phyloP scores from a whole-genome alignment of 2,888 invertebrate genomes.

The Dermolepida albohirtum region DNA sequence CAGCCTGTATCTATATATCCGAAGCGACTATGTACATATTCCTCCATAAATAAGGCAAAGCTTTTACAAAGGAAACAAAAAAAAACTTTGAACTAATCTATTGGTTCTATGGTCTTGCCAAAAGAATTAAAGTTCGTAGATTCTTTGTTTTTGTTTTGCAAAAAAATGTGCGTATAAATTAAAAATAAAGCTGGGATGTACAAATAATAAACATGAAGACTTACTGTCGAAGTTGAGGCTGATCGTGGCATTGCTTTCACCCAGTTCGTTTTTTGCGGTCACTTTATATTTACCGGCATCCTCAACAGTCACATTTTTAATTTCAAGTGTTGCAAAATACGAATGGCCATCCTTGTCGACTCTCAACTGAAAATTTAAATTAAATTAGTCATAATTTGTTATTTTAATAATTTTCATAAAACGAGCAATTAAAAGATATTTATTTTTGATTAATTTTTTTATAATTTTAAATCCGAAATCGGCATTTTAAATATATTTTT shows the following conservation, averaged over 20 bases:
- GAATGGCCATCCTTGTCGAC: slow-evolving; percentile 93
- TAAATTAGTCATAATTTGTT: not conserved
- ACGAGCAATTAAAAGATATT: no score
- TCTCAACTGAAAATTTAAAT: slow-evolving; percentile 74
- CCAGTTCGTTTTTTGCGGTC: slow-evolving; percentile 96
- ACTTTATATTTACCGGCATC: slow-evolving; percentile 98
- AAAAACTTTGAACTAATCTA: slow-evolving; percentile 11
- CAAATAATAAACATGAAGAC: slow-evolving; percentile 58
- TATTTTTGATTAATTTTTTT: no score
- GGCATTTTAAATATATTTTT: no score
- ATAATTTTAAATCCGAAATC: no score
- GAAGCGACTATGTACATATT: slow-evolving; percentile 16
- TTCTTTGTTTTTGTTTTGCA: slow-evolving; percentile 17
- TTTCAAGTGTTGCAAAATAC: slow-evolving; percentile 92
- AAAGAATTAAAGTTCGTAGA: slow-evolving; percentile 2
- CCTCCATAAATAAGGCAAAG: slow-evolving; percentile 43
- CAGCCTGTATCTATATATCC: slow-evolving; percentile 19
- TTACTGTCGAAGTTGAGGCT: slow-evolving; percentile 99
- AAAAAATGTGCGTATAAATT: slow-evolving; percentile 33
- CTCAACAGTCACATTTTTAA: slow-evolving; percentile 94
- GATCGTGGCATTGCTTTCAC: slow-evolving; percentile 96
- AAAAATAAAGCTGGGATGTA: slow-evolving; percentile 39
- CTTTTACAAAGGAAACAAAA: slow-evolving; percentile 30
- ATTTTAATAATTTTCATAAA: no score
- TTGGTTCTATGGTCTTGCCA: slow-evolving; percentile 1